These are phyloP conservation scores for Miniopterus natalensis DNA, from an alignment of 2,113 vertebrate species.

Conservation along the genomic window DNA sequence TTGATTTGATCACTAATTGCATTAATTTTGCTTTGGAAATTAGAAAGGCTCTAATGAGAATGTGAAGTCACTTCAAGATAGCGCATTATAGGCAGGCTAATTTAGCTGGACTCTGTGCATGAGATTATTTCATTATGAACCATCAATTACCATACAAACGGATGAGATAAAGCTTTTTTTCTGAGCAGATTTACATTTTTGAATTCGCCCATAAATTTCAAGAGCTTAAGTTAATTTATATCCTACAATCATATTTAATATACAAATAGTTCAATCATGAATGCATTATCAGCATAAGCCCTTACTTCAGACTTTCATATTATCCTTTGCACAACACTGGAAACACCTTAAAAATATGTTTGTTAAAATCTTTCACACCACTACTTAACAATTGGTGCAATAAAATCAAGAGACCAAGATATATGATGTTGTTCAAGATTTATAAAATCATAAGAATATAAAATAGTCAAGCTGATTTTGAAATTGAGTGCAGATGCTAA, in stretches of 20 bases:
- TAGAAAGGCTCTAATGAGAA: conserved; percentile 88
- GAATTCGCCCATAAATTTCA: conserved; percentile 87
- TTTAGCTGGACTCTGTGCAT: conserved; percentile 87
- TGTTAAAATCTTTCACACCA: neutral
- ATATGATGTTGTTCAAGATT: conserved; percentile 9
- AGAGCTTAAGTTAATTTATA: conserved; percentile 87
- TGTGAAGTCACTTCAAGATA: conserved; percentile 90
- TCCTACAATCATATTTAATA: conserved; percentile 82
- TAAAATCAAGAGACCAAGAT: conserved; percentile 19
- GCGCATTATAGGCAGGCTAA: conserved; percentile 88
- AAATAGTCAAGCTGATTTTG: conserved; percentile 59
- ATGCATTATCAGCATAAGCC: conserved; percentile 79
- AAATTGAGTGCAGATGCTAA: conserved; percentile 56
- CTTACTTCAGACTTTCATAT: conserved; percentile 76
- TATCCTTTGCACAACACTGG: conserved; percentile 68
- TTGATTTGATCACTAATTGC: conserved; percentile 91
- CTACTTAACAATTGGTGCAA: neutral
- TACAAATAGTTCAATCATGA: conserved; percentile 84
- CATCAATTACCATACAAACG: conserved; percentile 89
- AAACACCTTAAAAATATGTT: conserved; percentile 63
- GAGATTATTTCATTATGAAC: conserved; percentile 90
- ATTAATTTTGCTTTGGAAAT: conserved; percentile 91
- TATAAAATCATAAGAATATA: conserved; percentile 52
- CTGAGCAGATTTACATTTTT: conserved; percentile 88
- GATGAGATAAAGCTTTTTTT: conserved; percentile 87